Evolutionary conservation across 1,140 invertebrate genomes (phyloP).

Genomic region (Coelopa frigida): DNA sequence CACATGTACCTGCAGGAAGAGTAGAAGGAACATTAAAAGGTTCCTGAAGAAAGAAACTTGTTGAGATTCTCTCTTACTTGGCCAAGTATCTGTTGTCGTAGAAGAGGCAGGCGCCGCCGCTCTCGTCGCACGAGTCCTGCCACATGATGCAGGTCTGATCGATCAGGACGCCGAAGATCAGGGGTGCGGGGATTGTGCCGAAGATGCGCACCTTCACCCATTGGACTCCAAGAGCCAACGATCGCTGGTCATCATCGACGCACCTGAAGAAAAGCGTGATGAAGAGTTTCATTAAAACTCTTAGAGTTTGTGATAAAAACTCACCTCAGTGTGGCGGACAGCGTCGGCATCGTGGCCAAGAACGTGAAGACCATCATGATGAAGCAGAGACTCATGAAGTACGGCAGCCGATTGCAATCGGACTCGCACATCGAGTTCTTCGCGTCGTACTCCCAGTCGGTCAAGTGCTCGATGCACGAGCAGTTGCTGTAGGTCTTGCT

Average conservation of each 20-base stretch:
- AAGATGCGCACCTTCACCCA: conserved; percentile 73
- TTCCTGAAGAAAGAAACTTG: neutral
- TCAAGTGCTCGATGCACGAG: conserved; percentile 43
- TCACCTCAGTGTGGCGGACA: conserved; percentile 68
- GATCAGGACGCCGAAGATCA: conserved; percentile 77
- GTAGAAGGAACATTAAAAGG: neutral
- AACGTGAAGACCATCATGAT: conserved; percentile 70
- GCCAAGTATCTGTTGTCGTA: conserved; percentile 66
- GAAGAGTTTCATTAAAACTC: neutral
- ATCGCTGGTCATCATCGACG: conserved; percentile 71
- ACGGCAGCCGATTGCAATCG: conserved; percentile 55
- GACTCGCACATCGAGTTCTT: conserved; percentile 58
- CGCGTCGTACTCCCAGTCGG: conserved; percentile 47
- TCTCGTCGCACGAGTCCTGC: conserved; percentile 54
- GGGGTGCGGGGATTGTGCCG: conserved; percentile 80
- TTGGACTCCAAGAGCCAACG: conserved; percentile 80
- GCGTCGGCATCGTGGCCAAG: conserved; percentile 66
- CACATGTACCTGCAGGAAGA: conserved; percentile 56
- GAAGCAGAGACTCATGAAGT: conserved; percentile 62
- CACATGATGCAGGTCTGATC: conserved; percentile 76
- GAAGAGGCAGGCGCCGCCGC: conserved; percentile 55
- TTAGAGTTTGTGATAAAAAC: neutral
- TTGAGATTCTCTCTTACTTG: conserved; percentile 46
- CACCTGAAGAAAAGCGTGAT: conserved; percentile 57
- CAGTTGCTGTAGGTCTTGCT: conserved; percentile 51